phyloP scores from a whole-genome alignment of 2,797 vertebrate species.

The Microctenopoma stevenorrisi region DNA sequence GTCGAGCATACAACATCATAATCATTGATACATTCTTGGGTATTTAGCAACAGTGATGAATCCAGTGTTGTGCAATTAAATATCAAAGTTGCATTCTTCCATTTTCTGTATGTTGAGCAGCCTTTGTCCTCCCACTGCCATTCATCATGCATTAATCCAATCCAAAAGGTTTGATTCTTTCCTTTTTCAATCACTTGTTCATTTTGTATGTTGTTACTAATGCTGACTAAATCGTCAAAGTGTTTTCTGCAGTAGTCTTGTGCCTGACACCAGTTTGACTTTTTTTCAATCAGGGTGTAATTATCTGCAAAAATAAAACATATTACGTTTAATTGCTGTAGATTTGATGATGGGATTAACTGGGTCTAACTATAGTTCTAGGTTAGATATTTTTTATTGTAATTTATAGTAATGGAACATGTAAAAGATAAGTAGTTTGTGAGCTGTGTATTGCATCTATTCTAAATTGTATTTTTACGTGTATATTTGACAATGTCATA shows the following conservation, averaged over 20 bases:
- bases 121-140: conserved; percentile 46
- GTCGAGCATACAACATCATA: not conserved
- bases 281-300: rapidly evolving
- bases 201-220: not conserved
- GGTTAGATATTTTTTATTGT: too few relatives aligned
- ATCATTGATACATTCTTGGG: not conserved
- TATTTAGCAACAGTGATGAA: too few relatives aligned
- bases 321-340: not conserved
- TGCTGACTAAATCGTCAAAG: conserved; percentile 50
- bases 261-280: conserved; percentile 63
- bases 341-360: not conserved
- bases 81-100: not conserved
- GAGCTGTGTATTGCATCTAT: too few relatives aligned
- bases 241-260: conserved; percentile 50
- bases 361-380: too few relatives aligned
- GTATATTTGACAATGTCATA: too few relatives aligned
- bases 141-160: conserved; percentile 45
- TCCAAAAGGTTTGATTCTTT: conserved; percentile 43
- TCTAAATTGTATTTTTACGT: too few relatives aligned
- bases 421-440: too few relatives aligned
- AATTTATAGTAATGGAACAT: too few relatives aligned
- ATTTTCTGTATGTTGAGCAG: conserved; percentile 50
- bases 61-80: too few relatives aligned
- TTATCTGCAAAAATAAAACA: conserved; percentile 17
- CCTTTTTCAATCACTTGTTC: rapidly evolving